Evolutionary conservation across 2,797 vertebrate genomes (phyloP), one percentile per base, ranked within the genome.

Genomic region (Alcedo quadribrachys): DNA sequence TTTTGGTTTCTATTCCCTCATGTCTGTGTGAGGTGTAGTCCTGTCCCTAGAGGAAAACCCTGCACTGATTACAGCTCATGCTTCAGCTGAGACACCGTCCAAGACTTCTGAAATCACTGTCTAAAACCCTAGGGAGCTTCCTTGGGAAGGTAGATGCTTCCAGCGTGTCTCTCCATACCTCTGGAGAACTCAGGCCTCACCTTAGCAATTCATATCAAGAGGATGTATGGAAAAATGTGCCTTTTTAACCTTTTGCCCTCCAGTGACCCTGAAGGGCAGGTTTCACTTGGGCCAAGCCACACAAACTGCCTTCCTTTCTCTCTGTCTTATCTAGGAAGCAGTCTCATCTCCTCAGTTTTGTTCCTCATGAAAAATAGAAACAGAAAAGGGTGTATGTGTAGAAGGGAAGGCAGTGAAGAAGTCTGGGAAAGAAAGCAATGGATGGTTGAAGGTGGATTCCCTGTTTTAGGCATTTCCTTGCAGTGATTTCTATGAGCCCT

Each of bases 231-330:
- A 91, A 94, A 92, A 79, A 8, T 0, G 2, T 76, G 35, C 43
- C 50, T 91, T 58, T 79, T 79, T 84, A 93, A 84, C 88, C 83
- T 88, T 76, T 67, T 55, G 51, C 70, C 74, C 57, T 87, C 42
- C 76, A 91, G 69, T 57, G 53, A 68, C 50, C 58, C 81, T 53
- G 71, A 94, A 87, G 85, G 77, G 70, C 51, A 79, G 30, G 61
- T 87, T 92, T 81, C 55, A 70, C 43, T 69, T 57, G 78, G 45
- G 48, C 85, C 78, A 82, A 21, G 45, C 50, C 45, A 67, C n/a
- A 42, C 30, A 28, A 86, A 30, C 35, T 82, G n/a, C 35, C 25
- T 90, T 81, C 86, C 48, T 12, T 35, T 79, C 25, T 55, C 37
- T 82, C 58, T 75, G 0, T 50, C 63, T 73, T 79, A 87, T 80